Percentiles rank a stretch among this genome's conserved stretches.
phyloP scores from a whole-genome alignment of 2,797 vertebrate species.

The Anableps anableps region DNA sequence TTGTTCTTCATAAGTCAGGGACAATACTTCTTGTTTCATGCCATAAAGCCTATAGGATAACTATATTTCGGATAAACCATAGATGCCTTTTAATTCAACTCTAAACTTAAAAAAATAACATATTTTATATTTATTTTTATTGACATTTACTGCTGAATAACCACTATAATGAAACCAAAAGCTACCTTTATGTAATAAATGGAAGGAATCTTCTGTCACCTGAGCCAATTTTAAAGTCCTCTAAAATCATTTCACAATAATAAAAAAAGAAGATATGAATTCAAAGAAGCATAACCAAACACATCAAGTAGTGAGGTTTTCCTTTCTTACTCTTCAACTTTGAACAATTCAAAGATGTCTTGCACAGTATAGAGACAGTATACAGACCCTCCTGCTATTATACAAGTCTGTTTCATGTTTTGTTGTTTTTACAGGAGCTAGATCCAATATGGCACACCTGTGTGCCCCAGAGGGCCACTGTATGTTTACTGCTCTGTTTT shows the following conservation, averaged over 20 bases:
- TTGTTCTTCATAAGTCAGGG: neutral
- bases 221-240: neutral
- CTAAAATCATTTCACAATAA: neutral
- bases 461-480: neutral
- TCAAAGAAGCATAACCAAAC: neutral
- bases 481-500: neutral
- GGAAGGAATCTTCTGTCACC: neutral
- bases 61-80: neutral
- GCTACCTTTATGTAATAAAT: neutral
- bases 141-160: neutral
- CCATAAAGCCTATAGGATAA: neutral
- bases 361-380: neutral
- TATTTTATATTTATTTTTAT: neutral
- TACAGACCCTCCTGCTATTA: neutral
- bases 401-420: neutral
- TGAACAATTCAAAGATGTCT: neutral
- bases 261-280: neutral
- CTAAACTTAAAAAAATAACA: neutral
- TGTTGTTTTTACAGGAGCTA: neutral
- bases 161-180: neutral
- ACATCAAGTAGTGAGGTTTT: neutral
- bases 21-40: neutral
- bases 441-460: neutral
- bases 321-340: neutral
- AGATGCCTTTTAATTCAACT: neutral